Evolutionary conservation across 1,140 invertebrate genomes (phyloP), one percentile per base, ranked within the genome.

Genomic region (Caenorhabditis tropicalis): DNA sequence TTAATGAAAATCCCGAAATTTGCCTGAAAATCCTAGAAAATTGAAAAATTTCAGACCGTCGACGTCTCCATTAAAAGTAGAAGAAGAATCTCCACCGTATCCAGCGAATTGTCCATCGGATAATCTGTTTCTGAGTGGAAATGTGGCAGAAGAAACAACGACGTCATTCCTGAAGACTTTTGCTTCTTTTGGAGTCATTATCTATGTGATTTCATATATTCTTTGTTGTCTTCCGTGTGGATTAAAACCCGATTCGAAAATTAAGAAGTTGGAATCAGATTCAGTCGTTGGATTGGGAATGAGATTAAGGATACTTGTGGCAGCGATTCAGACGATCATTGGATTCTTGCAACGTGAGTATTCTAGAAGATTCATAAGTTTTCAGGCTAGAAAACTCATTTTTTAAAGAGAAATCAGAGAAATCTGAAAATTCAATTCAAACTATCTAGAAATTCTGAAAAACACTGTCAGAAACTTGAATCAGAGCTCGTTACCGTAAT

Each of bases 11-110:
- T n/a, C n/a, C n/a, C n/a, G n/a, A n/a, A n/a, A n/a, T n/a, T n/a
- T n/a, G n/a, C n/a, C 39, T 43, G 39, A 43, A 43, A 43, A 43
- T 43, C 39, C 12, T 21, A 15, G 16, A 85, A 74, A 19, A 36
- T 33, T n/a, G 10, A 15, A 70, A 96, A 97, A 92, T 43, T 43
- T 12, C 5, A 43, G 39, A 43, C 12, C 15, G 10, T 36, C 10
- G 9, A 19, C 36, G 5, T 3, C 7, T 43, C 65, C n/a, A 43
- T 74, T n/a, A n/a, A n/a, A n/a, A n/a, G n/a, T n/a, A n/a, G n/a
- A n/a, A n/a, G n/a, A n/a, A n/a, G 65, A 43, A 43, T 15, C 33
- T 9, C 33, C 65, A 12, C 65, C 33, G 24, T 43, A 74, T 15
- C 65, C 65, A 21, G 65, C 33, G 1, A 43, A 74, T 19, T 74